Base-by-base conservation (phyloP, 2,888 invertebrate genomes). In the Pammene aurita region DNA sequence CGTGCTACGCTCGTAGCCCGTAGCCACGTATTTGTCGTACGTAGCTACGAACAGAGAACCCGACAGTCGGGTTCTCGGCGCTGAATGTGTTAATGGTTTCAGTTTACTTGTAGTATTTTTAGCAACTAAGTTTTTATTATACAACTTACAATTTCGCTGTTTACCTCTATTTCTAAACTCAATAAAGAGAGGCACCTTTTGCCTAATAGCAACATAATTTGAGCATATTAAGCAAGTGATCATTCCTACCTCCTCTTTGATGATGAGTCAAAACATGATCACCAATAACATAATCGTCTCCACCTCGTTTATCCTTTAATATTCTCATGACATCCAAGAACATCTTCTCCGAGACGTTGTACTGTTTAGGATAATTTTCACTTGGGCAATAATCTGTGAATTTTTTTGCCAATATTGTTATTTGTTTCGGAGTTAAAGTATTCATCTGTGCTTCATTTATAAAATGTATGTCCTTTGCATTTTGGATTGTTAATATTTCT, bases 261-360 rank as follows among this genome's bases (percentile, higher is more conserved):
- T 94, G 95, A 77, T 96, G 96, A 9, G 96, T 95, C 72, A 97
- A 80, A 72, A 96, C 84, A 80, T 96, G 95, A 70, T 93, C 89
- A 6, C 90, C 84, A 70, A 81, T 77, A 4, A 94, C 85, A 81
- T 84, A 92, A 0, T 93, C 84, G 18, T 86, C 78, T 7, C 93
- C 91, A 0, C 93, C 93, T 48, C 94, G 85, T n/a, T 91, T 77
- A 50, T 87, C 81, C 70, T 85, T 84, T 5, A 94, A 75, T 0
- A 87, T 78, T 62, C 93, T 93, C n/a, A 92, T 85, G 0, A 95
- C 83, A 79, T 95, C 94, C 50, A 95, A 73, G 64, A 94, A 85
- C 77, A 95, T 88, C 74, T 83, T 92, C 80, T 96, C 95, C 1
- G 94, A 90, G 11, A 89, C 74, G 76, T 93, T 94, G 57, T 93